Base-by-base conservation (phyloP, 2,113 vertebrate genomes). In the Electrona antarctica region DNA sequence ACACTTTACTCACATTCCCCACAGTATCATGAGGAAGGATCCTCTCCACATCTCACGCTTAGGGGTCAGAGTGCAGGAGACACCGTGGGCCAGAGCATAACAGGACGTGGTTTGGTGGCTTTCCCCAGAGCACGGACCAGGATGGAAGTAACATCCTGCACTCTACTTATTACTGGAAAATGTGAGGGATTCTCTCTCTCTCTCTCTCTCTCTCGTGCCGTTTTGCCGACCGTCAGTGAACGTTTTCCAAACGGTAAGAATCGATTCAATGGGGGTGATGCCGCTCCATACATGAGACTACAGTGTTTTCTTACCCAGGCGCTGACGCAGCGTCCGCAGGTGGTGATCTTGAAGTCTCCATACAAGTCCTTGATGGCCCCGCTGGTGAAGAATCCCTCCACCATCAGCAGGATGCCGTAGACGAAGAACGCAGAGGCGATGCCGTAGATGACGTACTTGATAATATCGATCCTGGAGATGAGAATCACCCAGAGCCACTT, bases 331-430 rank as follows among this genome's bases (percentile, higher is more conserved):
- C 98, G 95, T 82, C 98, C 98, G 0, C 98, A 99, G 81, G 96
- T 96, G 89, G 98, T 99, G 94, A 99, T 99, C 93, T 99, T 99
- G 93, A 99, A 99, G 89, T 99, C 98, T 59, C 98, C 98, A 21
- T 99, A 99, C 74, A 99, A 96, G 82, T 99, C 98, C 86, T 97
- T 98, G 79, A 99, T 99, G 90, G 98, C 98, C 15, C 98, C 97
- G 33, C 97, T 99, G 78, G 98, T 99, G 89, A 99, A 99, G 93
- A 99, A 99, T 54, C 98, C 98, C 89, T 99, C 98, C 85, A 99
- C 98, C 98, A 99, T 99, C 92, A 99, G 94, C 91, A 99, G 93
- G 85, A 99, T 98, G 73, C 98, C 98, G 0, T 99, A 99, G 51
- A 99, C 96, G 71, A 99, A 99, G 94, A 99, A 99, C 8, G 98